Evolutionary conservation across 1,140 invertebrate species (phyloP).

Genomic region (Camponotus floridanus): DNA sequence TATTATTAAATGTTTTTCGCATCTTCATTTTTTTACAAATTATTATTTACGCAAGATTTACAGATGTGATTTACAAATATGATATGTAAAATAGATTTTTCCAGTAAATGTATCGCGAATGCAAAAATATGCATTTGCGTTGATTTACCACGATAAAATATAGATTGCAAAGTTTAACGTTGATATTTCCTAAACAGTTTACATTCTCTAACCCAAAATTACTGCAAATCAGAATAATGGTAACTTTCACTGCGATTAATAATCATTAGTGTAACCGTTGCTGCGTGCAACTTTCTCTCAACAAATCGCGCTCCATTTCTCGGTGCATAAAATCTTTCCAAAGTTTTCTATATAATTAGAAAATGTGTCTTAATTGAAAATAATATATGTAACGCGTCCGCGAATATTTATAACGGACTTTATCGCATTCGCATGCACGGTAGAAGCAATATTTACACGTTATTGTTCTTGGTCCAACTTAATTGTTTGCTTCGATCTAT

Average conservation of each 20-base stretch:
- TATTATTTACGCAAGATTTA: background rate
- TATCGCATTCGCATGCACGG: background rate
- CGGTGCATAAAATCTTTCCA: constrained; percentile 54
- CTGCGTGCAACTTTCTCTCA: constrained; percentile 46
- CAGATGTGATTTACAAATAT: background rate
- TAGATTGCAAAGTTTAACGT: constrained; percentile 34
- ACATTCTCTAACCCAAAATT: constrained; percentile 38
- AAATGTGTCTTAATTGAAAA: constrained; percentile 34
- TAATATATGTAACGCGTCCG: background rate
- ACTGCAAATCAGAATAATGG: constrained; percentile 49
- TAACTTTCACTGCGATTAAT: constrained; percentile 59
- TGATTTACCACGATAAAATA: constrained; percentile 16
- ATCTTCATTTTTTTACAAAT: constrained; percentile 2
- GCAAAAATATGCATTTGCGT: background rate
- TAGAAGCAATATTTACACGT: constrained; percentile 8
- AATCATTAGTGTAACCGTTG: constrained; percentile 52
- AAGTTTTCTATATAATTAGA: constrained; percentile 58
- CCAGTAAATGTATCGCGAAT: background rate
- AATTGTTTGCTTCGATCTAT: background rate
- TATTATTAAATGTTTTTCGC: background rate
- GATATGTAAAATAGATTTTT: background rate
- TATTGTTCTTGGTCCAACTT: constrained; percentile 22
- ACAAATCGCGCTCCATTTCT: constrained; percentile 61
- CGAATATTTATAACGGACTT: constrained; percentile 2
- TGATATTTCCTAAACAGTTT: constrained; percentile 37